These are phyloP conservation scores for Nannospalax galili DNA, from an alignment of 2,113 vertebrate species.

Conservation along the genomic window DNA sequence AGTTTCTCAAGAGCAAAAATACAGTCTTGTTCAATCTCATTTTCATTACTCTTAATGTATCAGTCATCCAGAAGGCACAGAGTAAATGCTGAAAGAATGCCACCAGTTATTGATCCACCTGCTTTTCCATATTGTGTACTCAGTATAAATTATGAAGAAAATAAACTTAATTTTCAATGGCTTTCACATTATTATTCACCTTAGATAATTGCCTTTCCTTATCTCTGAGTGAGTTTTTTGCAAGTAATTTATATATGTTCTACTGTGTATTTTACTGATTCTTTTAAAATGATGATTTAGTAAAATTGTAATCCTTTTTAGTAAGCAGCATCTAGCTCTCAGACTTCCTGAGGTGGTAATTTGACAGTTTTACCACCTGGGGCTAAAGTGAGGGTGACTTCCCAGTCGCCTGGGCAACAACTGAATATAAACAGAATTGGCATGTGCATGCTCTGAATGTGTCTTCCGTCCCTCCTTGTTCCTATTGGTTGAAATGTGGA, in stretches of 20 bases:
- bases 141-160: background rate
- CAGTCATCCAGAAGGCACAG: background rate
- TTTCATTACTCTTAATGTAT: conserved; percentile 17
- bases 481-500: background rate
- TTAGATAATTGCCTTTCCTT: background rate
- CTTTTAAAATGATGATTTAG: conserved; percentile 43
- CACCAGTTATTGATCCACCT: background rate
- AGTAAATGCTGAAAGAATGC: background rate
- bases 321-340: background rate
- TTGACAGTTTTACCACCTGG: background rate
- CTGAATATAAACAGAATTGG: background rate
- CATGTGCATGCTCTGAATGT: background rate
- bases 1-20: conserved; percentile 20
- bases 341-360: conserved; percentile 20
- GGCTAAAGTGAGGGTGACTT: background rate
- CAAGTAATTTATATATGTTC: background rate
- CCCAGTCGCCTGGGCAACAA: background rate
- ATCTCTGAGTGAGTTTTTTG: background rate
- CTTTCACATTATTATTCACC: background rate
- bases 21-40: background rate
- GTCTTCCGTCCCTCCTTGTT: background rate
- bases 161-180: background rate
- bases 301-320: conserved; percentile 38
- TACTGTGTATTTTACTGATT: background rate
- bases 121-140: background rate